phyloP scores from a whole-genome alignment of 2,797 vertebrate species.

The Capromys pilorides region DNA sequence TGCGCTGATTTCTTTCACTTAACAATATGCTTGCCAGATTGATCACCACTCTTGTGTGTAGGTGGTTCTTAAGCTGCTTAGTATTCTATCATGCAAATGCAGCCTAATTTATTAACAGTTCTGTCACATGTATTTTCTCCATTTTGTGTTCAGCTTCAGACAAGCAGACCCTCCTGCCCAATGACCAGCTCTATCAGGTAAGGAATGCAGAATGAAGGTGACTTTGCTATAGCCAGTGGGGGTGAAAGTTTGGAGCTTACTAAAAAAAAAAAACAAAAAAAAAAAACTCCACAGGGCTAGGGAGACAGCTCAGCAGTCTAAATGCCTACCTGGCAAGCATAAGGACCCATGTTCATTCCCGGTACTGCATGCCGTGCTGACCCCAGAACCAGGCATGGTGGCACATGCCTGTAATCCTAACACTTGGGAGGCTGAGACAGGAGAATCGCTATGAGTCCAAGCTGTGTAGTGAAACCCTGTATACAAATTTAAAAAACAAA shows the following conservation, averaged over 20 bases:
- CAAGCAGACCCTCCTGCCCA: slow-evolving; percentile 86
- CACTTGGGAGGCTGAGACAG: too few species aligned
- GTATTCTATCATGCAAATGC: not conserved
- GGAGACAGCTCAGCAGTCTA: too few species aligned
- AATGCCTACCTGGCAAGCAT: too few species aligned
- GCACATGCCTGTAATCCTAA: too few species aligned
- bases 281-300: not conserved
- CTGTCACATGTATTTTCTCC: slow-evolving; percentile 10
- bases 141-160: slow-evolving; percentile 85
- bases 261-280: not conserved
- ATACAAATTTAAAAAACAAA: not conserved
- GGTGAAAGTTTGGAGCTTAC: slow-evolving; percentile 1
- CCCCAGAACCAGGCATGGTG: too few species aligned
- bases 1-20: not conserved
- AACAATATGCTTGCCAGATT: not conserved
- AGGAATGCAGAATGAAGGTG: slow-evolving; percentile 38
- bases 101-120: slow-evolving; percentile 8
- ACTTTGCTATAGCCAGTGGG: not conserved
- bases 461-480: too few species aligned
- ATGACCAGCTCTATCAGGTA: slow-evolving; percentile 87
- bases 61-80: not conserved
- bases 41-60: not conserved
- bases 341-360: too few species aligned
- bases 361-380: too few species aligned
- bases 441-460: too few species aligned